Evolutionary conservation across 1,140 invertebrate genomes (phyloP).

Genomic region (Camponotus floridanus): DNA sequence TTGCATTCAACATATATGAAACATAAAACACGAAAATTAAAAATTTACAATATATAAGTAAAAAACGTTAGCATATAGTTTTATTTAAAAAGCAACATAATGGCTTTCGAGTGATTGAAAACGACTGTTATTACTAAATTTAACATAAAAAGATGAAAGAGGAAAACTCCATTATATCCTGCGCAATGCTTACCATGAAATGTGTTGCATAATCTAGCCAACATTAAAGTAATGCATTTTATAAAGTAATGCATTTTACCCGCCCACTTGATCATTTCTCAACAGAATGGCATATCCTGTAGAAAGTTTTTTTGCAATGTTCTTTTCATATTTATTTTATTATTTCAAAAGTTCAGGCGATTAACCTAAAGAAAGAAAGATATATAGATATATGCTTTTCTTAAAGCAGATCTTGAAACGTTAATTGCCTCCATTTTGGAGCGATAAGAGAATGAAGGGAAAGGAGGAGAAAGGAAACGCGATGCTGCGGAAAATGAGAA

Average conservation of each 20-base stretch:
- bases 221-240: neutral
- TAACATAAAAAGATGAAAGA: neutral
- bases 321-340: neutral
- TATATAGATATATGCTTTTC: too few species aligned
- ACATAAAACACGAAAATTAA: neutral
- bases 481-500: neutral
- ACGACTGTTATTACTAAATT: neutral
- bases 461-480: neutral
- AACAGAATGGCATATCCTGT: neutral
- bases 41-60: neutral
- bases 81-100: neutral
- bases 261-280: conserved; percentile 11
- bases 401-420: neutral
- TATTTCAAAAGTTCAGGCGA: too few species aligned
- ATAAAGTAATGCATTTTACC: conserved; percentile 1
- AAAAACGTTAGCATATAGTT: neutral
- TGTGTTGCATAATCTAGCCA: neutral
- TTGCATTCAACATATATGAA: neutral
- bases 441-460: neutral
- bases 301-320: neutral
- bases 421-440: too few species aligned
- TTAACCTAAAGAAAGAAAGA: too few species aligned
- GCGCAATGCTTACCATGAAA: neutral
- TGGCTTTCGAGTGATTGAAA: neutral
- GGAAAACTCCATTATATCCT: neutral